Conservation (phyloP, 2,888 invertebrate genomes). For the Lepidochitona cinerea region DNA sequence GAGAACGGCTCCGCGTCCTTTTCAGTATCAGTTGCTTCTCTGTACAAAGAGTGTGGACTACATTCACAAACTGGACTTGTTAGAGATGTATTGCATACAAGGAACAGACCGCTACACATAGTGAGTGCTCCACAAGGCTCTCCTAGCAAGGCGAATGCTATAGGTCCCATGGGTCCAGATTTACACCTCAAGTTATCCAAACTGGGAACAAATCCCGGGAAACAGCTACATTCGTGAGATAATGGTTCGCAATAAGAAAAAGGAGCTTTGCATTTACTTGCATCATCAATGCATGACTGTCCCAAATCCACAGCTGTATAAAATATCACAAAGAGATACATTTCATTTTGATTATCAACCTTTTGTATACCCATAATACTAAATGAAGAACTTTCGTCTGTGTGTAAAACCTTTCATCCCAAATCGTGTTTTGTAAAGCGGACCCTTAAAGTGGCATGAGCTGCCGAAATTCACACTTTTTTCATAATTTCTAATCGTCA, state of each 20-base stretch:
- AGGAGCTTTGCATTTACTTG: background rate
- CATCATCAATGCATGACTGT: background rate
- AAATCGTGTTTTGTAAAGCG: too few species aligned
- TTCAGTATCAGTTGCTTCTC: background rate
- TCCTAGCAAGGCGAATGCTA: background rate
- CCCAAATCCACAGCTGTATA: background rate
- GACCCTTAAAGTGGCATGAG: too few species aligned
- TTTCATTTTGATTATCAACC: too few species aligned
- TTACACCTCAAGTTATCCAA: background rate
- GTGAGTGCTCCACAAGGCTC: background rate
- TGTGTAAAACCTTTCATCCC: too few species aligned
- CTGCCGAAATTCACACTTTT: too few species aligned
- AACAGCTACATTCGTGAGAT: background rate
- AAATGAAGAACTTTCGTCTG: too few species aligned
- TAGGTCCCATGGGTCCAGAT: background rate
- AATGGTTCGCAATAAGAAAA: background rate
- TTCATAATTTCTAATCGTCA: too few species aligned
- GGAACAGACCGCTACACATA: background rate
- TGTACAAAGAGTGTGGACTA: background rate
- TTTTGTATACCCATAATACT: too few species aligned
- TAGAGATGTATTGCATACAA: background rate
- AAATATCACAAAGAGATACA: too few species aligned
- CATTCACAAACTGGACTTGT: background rate
- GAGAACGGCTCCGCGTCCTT: background rate
- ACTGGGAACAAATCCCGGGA: background rate